phyloP scores from a whole-genome alignment of 2,888 invertebrate species.

The Euplagia quadripunctaria region DNA sequence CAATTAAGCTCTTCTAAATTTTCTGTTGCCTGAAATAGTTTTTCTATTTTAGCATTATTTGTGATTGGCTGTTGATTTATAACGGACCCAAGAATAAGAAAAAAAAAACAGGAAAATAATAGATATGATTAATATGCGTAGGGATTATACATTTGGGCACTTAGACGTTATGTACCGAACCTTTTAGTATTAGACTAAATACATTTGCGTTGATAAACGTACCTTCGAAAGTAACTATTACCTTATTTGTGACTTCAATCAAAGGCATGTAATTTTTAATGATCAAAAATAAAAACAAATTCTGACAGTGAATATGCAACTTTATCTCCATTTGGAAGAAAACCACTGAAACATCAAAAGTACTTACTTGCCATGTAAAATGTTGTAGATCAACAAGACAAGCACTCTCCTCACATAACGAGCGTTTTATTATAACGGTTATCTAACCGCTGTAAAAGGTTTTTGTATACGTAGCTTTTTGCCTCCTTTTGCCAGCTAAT shows the following conservation, averaged over 20 bases:
- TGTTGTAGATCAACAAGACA: slow-evolving; percentile 40
- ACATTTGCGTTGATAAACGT: neutral
- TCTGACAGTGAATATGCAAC: neutral
- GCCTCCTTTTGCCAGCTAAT: slow-evolving; percentile 87
- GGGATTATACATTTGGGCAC: neutral
- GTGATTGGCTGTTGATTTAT: too few relatives aligned
- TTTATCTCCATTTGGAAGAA: slow-evolving; percentile 6
- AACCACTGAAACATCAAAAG: slow-evolving; percentile 3
- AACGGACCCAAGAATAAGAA: neutral
- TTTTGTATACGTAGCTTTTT: slow-evolving; percentile 88
- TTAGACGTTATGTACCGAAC: too few relatives aligned
- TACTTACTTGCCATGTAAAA: slow-evolving; percentile 13
- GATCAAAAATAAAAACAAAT: neutral
- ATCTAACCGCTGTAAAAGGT: slow-evolving; percentile 86
- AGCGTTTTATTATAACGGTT: slow-evolving; percentile 80
- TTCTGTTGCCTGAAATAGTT: neutral
- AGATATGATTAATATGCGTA: neutral
- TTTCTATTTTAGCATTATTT: too few relatives aligned
- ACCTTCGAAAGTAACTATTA: too few relatives aligned
- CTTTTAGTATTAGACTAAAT: neutral
- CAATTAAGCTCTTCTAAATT: neutral
- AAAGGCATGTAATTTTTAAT: neutral
- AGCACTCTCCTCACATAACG: slow-evolving; percentile 66
- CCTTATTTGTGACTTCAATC: too few relatives aligned
- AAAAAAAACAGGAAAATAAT: neutral